These are phyloP conservation scores for Holothuria glaberrima DNA, from an alignment of 35 echinoderm and acorn worm species.

Conservation along the genomic window DNA sequence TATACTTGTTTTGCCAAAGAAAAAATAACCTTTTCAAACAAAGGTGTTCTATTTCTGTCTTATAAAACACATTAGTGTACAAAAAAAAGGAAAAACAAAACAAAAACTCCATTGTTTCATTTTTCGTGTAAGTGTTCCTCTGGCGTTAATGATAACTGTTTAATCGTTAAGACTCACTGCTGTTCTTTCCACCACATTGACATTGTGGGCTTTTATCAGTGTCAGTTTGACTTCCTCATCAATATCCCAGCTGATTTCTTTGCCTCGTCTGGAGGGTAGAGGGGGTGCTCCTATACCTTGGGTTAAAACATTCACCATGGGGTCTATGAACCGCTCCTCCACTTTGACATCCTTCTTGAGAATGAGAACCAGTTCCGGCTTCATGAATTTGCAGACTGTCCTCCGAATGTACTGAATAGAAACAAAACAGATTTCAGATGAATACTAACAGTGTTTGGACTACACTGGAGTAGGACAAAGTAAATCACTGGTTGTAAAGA, in stretches of 20 bases:
- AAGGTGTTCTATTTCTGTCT: too few species aligned
- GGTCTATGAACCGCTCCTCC: constrained; percentile 83
- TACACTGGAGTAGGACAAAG: too few species aligned
- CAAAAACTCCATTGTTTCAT: too few species aligned
- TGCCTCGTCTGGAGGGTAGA: constrained; percentile 68
- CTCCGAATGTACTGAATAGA: constrained; percentile 89
- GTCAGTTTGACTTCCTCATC: constrained; percentile 74
- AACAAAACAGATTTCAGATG: constrained; percentile 8
- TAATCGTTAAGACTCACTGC: constrained; percentile 52
- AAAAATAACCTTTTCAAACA: too few species aligned
- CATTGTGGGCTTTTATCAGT: constrained; percentile 66
- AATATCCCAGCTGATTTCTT: constrained; percentile 80
- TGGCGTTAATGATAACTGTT: too few species aligned
- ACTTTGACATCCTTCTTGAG: constrained; percentile 77
- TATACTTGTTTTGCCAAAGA: too few species aligned
- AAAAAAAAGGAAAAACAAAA: too few species aligned
- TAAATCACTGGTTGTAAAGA: too few species aligned
- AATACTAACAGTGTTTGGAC: too few species aligned
- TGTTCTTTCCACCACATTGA: constrained; percentile 76
- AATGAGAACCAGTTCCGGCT: constrained; percentile 81
- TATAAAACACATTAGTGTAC: too few species aligned
- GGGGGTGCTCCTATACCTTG: constrained; percentile 74
- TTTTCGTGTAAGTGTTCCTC: too few species aligned
- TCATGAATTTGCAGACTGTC: constrained; percentile 56
- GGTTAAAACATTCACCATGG: constrained; percentile 65